Evolutionary conservation across 2,113 vertebrate species (phyloP), one percentile per base, ranked within the genome.

Genomic region (Meles meles): DNA sequence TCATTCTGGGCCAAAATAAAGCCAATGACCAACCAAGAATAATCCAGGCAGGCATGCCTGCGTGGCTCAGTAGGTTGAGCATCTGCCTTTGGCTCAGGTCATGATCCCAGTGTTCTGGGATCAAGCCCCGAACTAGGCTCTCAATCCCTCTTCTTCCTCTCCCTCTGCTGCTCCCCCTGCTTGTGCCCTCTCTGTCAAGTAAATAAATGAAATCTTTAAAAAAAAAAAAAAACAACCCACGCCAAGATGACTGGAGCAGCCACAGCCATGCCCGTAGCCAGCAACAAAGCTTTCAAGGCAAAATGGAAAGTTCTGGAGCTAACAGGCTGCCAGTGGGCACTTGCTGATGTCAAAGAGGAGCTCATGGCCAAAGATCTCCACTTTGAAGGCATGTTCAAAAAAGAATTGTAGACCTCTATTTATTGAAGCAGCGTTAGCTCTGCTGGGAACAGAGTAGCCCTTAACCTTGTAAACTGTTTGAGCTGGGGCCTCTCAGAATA

Each of bases 341-440:
- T 99, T 82, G 99, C 99, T 94, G 99, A 99, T 89, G 99, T 99
- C 92, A 76, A 91, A 85, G 99, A 99, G 97, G 99, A 99, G 14
- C 98, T 99, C 88, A 99, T 99, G 99, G 99, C 99, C 98, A 99
- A 99, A 97, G 99, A 99, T 87, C 99, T 99, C 97, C 99, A 99
- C 97, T 99, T 99, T 96, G 71, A 90, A 85, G 99, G 99, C 98
- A 99, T 99, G 99, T 99, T 99, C 98, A 99, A 99, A 98, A 99
- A 99, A 98, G 99, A 99, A 90, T 98, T 99, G 95, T 99, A 99
- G 72, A 99, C 98, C 21, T 99, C 99, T 67, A 99, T 99, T 97
- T 99, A 34, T 98, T 99, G 98, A 99, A 93, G 90, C n/a, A 21
- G 96, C 96, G 94, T 17, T 83, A 80, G 96, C 87, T 47, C 80